Evolutionary conservation across 2,113 vertebrate species (phyloP).

Genomic region (Tympanuchus pallidicinctus): DNA sequence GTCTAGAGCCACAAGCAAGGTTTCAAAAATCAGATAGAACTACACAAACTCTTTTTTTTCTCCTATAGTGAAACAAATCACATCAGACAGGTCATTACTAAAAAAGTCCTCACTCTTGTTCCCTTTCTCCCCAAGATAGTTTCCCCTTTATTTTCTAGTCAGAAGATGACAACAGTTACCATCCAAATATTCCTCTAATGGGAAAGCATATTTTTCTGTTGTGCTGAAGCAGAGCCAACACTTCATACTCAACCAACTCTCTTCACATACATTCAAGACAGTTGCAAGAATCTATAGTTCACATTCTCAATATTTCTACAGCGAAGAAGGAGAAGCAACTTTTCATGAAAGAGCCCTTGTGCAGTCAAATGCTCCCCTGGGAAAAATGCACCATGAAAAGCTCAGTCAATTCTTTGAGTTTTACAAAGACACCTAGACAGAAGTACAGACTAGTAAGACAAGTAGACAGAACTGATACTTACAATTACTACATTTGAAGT

Average conservation of each 20-base stretch:
- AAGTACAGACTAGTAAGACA: rapidly evolving
- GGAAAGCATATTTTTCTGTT: neutral
- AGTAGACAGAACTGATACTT: neutral
- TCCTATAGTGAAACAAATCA: neutral
- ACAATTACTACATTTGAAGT: neutral
- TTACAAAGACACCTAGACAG: neutral
- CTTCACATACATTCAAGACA: neutral
- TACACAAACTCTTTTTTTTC: neutral
- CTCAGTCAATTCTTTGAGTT: neutral
- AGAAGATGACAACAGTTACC: neutral
- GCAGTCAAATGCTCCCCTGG: neutral
- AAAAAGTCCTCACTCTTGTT: neutral
- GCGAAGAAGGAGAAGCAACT: neutral
- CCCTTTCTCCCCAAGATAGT: neutral
- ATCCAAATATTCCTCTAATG: neutral
- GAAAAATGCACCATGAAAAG: neutral
- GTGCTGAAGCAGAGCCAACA: neutral
- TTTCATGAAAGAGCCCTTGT: neutral
- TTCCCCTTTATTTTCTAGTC: neutral
- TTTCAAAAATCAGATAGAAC: neutral
- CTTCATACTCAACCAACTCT: neutral
- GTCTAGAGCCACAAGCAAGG: neutral
- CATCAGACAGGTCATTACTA: neutral
- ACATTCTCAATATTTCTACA: neutral
- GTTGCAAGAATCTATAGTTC: neutral